Conservation (phyloP, 2,797 vertebrate species). For the Jordanella pulchra region DNA sequence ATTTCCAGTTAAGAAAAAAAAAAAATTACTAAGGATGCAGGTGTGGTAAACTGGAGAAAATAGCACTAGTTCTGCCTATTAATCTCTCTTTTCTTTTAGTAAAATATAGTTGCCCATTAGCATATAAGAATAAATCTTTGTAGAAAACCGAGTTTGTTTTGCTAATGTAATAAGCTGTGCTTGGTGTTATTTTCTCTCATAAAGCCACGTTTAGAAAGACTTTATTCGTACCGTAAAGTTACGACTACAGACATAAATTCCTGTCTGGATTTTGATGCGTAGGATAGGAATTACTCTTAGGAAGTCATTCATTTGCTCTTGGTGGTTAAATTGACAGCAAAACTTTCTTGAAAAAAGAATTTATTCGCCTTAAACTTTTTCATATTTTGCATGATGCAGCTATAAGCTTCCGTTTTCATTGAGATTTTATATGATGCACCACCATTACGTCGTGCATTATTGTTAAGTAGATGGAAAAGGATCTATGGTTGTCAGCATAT, state of each 20-base stretch:
- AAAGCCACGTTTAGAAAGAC: background rate
- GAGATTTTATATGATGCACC: background rate
- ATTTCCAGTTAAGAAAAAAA: slow-evolving; percentile 9
- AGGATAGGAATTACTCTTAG: background rate
- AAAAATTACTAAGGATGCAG: background rate
- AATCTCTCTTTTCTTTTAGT: background rate
- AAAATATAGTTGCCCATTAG: background rate
- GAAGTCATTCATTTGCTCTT: background rate
- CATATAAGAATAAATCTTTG: background rate
- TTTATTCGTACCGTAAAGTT: background rate
- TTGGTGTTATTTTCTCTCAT: background rate
- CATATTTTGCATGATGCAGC: background rate
- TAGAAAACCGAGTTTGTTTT: slow-evolving; percentile 1
- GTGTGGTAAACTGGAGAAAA: background rate
- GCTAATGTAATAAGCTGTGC: background rate
- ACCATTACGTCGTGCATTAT: background rate
- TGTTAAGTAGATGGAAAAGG: background rate
- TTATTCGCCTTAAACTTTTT: background rate
- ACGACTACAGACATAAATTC: slow-evolving; percentile 5
- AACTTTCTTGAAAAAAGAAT: background rate
- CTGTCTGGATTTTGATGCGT: background rate
- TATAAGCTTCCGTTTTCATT: background rate
- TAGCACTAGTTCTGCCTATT: background rate
- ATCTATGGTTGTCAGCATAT: background rate
- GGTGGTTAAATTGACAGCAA: background rate